Evolutionary conservation across 2,113 vertebrate genomes (phyloP).

Genomic region (Zapornia atra): DNA sequence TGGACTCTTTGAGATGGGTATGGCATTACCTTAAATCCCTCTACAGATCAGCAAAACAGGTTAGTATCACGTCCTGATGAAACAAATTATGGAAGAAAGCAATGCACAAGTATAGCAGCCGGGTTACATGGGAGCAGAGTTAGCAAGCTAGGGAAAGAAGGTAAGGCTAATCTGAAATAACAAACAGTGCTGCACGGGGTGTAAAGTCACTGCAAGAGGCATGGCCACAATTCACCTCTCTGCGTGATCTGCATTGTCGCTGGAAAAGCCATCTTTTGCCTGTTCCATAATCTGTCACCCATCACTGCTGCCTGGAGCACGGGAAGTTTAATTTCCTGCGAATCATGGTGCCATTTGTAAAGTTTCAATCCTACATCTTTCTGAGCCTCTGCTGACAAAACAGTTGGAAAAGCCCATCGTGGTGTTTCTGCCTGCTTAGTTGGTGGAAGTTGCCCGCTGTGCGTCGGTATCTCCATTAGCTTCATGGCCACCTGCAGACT

Average conservation of each 20-base stretch:
- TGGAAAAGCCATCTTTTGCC: neutral
- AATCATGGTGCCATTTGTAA: neutral
- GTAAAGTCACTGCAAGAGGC: neutral
- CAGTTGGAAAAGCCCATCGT: accelerated
- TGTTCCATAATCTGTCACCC: neutral
- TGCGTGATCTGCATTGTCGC: neutral
- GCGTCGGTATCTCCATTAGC: neutral
- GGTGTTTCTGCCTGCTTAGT: neutral
- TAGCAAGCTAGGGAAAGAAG: neutral
- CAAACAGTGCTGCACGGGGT: neutral
- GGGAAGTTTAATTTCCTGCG: conserved; percentile 27
- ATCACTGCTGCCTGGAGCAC: neutral
- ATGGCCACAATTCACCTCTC: neutral
- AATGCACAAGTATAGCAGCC: neutral
- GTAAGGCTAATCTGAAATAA: neutral
- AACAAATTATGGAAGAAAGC: neutral
- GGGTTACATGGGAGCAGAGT: neutral
- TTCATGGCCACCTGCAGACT: neutral
- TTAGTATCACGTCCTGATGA: neutral
- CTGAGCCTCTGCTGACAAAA: neutral
- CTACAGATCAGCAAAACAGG: neutral
- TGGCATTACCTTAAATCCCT: neutral
- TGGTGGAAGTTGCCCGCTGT: neutral
- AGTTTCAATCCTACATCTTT: conserved; percentile 1
- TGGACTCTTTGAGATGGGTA: neutral